phyloP scores from a whole-genome alignment of 2,888 invertebrate genomes.

The Nymphalis polychloros region DNA sequence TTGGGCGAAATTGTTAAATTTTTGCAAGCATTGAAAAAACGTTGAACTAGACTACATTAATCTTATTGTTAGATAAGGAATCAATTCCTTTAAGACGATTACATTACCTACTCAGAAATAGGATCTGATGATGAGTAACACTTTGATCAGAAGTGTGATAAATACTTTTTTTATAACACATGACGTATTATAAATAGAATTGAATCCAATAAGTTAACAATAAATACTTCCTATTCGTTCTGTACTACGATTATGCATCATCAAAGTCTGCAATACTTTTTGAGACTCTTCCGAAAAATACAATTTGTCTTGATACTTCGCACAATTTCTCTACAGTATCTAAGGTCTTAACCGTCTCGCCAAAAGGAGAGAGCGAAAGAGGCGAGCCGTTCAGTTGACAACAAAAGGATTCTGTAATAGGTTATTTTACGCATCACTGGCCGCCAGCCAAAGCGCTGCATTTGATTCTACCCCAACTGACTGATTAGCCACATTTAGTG shows the following conservation, averaged over 20 bases:
- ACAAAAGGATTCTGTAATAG: conserved; percentile 61
- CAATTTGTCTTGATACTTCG: conserved; percentile 21
- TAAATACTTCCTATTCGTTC: too few species aligned
- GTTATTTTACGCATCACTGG: conserved; percentile 61
- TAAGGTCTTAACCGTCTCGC: conserved; percentile 29
- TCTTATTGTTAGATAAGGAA: conserved; percentile 6
- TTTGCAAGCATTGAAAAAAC: too few species aligned
- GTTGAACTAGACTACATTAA: neutral
- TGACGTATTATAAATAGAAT: too few species aligned
- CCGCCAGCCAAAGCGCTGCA: conserved; percentile 54
- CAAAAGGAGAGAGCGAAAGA: conserved; percentile 41
- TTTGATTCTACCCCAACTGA: conserved; percentile 49
- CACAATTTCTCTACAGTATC: conserved; percentile 35
- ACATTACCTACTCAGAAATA: neutral
- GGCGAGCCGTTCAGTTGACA: conserved; percentile 48
- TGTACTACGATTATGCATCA: neutral
- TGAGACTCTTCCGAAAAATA: conserved; percentile 17
- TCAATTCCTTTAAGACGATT: conserved; percentile 7
- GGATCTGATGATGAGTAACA: neutral
- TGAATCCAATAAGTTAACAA: too few species aligned
- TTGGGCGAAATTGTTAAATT: too few species aligned
- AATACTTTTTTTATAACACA: neutral
- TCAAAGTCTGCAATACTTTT: conserved; percentile 14
- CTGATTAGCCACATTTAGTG: conserved; percentile 46
- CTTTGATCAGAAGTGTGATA: neutral